These are phyloP conservation scores for Drosophila saltans DNA, from an alignment of 1,140 invertebrate genomes.

Conservation along the genomic window DNA sequence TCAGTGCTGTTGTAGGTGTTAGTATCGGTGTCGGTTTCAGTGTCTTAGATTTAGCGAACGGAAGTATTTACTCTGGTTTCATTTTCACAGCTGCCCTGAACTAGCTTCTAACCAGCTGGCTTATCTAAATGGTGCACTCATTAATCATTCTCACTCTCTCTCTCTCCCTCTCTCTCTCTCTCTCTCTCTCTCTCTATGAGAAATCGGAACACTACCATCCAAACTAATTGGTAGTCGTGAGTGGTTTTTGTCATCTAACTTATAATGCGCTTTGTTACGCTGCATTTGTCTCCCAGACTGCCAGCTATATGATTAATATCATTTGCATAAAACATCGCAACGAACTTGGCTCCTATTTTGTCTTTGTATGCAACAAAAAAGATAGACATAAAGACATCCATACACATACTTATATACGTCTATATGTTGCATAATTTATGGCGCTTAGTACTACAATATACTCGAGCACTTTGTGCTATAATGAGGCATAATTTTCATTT, in stretches of 20 bases:
- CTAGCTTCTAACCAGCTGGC: background rate
- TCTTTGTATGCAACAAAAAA: background rate
- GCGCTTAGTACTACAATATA: background rate
- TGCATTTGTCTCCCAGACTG: slow-evolving; percentile 31
- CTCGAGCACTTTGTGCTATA: slow-evolving; percentile 42
- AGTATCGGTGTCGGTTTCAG: background rate
- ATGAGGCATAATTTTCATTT: slow-evolving; percentile 75
- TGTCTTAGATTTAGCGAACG: background rate
- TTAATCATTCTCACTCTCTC: slow-evolving; percentile 28
- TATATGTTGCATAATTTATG: slow-evolving; percentile 52
- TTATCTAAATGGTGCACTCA: slow-evolving; percentile 43
- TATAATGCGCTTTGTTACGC: slow-evolving; percentile 32
- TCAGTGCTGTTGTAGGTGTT: too few species aligned
- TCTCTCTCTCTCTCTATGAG: slow-evolving; percentile 19
- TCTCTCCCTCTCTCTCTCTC: background rate
- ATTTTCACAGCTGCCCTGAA: slow-evolving; percentile 34
- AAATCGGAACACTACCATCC: slow-evolving; percentile 18
- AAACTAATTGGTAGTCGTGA: slow-evolving; percentile 24
- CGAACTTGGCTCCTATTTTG: background rate
- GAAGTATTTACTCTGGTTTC: slow-evolving; percentile 23
- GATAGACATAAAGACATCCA: background rate
- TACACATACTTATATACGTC: slow-evolving; percentile 5
- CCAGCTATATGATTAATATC: slow-evolving; percentile 38
- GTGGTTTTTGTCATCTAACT: slow-evolving; percentile 16
- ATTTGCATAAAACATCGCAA: slow-evolving; percentile 26